These are phyloP conservation scores for Porites lobata DNA, from an alignment of 92 coral and sea anemone species.

Conservation along the genomic window DNA sequence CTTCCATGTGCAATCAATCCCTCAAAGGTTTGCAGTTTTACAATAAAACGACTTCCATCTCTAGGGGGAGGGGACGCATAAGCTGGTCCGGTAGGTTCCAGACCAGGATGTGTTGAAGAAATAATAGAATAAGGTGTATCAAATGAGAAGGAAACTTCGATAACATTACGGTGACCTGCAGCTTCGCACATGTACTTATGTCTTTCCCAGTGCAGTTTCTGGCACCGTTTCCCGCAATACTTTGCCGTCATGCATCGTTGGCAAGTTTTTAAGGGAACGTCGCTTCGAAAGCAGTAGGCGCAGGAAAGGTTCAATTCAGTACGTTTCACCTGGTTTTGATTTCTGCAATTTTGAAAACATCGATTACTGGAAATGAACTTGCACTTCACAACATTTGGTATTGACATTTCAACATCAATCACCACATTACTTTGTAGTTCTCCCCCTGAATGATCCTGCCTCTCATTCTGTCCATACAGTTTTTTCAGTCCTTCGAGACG, in stretches of 20 bases:
- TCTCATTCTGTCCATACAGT: too few species aligned
- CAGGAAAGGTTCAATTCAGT: background rate
- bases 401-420: background rate
- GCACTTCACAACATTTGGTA: background rate
- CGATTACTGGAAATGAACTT: background rate
- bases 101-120: background rate
- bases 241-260: background rate
- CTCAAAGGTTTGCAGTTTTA: slow-evolving; percentile 32
- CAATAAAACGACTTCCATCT: slow-evolving; percentile 44
- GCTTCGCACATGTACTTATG: slow-evolving; percentile 34
- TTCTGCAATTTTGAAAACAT: background rate
- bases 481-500: background rate
- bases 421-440: background rate
- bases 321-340: background rate
- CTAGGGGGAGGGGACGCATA: slow-evolving; percentile 29
- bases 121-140: background rate
- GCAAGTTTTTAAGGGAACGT: background rate
- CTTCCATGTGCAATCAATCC: rapidly evolving
- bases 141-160: background rate
- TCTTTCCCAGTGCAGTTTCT: slow-evolving; percentile 32
- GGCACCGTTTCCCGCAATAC: slow-evolving; percentile 45
- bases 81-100: slow-evolving; percentile 34
- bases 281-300: slow-evolving; percentile 6
- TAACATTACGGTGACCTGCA: background rate
- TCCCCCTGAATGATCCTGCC: too few species aligned